These are phyloP conservation scores for Pelobates fuscus DNA, from an alignment of 2,113 vertebrate species.

Conservation along the genomic window DNA sequence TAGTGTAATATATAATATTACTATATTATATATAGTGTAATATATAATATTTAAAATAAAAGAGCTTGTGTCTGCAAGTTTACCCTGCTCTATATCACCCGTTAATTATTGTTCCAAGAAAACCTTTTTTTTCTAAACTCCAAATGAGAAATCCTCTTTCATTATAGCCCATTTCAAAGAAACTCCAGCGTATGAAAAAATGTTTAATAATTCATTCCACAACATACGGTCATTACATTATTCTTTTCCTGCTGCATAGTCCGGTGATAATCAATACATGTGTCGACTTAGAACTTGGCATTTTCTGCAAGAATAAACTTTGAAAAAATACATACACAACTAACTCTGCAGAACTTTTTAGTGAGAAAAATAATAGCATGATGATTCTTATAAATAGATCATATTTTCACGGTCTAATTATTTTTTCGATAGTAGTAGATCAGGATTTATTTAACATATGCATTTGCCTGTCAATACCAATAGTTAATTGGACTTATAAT, in stretches of 20 bases:
- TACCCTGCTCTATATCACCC: too few species aligned
- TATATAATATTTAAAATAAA: too few species aligned
- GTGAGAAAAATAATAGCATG: not conserved
- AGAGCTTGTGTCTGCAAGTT: too few species aligned
- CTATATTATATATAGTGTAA: too few species aligned
- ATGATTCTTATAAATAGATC: not conserved
- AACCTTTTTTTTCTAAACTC: too few species aligned
- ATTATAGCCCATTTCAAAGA: not conserved
- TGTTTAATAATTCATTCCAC: not conserved
- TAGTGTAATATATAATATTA: too few species aligned
- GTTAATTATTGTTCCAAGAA: too few species aligned
- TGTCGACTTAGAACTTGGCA: not conserved
- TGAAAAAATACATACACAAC: not conserved
- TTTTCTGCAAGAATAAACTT: not conserved
- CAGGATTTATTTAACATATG: not conserved
- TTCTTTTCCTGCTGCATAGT: not conserved
- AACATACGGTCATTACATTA: not conserved
- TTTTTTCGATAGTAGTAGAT: not conserved
- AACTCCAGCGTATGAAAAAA: not conserved
- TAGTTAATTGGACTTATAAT: too few species aligned
- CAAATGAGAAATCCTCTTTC: too few species aligned
- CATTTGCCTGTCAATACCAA: not conserved
- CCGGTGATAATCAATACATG: slow-evolving; percentile 1
- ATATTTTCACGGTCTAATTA: not conserved
- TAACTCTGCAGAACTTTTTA: not conserved